A percentile compares a stretch with the other conserved stretches of the same genome.
phyloP scores from a whole-genome alignment of 35 echinoderm and acorn worm genomes.

The Apostichopus japonicus region DNA sequence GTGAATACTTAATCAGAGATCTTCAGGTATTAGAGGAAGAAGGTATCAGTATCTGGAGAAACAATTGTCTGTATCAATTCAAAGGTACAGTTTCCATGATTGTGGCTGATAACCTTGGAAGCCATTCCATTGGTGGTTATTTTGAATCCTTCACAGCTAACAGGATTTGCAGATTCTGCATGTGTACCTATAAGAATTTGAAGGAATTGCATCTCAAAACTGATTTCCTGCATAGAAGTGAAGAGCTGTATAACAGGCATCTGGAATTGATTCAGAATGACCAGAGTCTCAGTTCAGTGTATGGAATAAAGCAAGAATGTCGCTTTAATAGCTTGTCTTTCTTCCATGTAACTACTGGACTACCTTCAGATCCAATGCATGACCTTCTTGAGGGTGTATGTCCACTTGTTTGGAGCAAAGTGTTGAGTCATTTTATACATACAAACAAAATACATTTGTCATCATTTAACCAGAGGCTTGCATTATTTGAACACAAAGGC shows the following conservation, averaged over 20 bases:
- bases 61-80: constrained; percentile 10
- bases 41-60: constrained; percentile 17
- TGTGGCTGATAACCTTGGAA: constrained; percentile 24
- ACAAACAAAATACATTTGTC: neutral
- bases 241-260: neutral
- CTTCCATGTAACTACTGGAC: constrained; percentile 38
- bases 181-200: constrained; percentile 49
- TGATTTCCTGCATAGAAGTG: neutral
- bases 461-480: neutral
- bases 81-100: constrained; percentile 37
- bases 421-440: constrained; percentile 3
- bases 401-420: constrained; percentile 36
- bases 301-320: neutral
- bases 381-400: constrained; percentile 51
- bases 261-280: neutral
- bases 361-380: constrained; percentile 53
- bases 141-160: constrained; percentile 7
- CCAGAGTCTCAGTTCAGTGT: neutral
- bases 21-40: constrained; percentile 52
- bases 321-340: neutral
- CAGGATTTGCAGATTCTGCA: constrained; percentile 17
- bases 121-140: constrained; percentile 44
- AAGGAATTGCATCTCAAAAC: neutral
- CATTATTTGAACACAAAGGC: constrained; percentile 11
- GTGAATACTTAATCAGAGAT: constrained; percentile 29